Percentiles rank a stretch among this genome's conserved stretches.
phyloP scores from a whole-genome alignment of 2,888 invertebrate genomes.

The Polietes domitor region DNA sequence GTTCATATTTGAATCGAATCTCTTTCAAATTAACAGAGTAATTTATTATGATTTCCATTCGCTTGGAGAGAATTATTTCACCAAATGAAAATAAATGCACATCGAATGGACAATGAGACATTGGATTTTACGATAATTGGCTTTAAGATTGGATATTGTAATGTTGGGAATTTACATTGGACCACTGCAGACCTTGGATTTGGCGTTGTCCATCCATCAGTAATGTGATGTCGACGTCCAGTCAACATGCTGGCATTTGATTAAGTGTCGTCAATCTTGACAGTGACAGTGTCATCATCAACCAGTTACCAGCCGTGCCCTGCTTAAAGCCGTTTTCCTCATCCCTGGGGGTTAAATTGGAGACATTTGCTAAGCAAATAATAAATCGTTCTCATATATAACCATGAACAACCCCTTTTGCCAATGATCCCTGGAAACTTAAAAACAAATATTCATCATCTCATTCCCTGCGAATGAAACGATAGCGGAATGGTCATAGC shows the following conservation, averaged over 20 bases:
- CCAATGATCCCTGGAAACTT: no score
- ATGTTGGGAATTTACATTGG: neutral
- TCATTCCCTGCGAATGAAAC: no score
- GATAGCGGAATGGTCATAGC: no score
- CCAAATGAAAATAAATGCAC: neutral
- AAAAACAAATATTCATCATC: no score
- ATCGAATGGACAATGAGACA: neutral
- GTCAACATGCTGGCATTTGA: neutral
- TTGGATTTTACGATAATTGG: neutral
- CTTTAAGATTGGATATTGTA: neutral
- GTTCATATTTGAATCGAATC: neutral
- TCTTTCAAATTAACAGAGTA: neutral
- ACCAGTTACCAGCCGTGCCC: no score
- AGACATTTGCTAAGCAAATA: no score
- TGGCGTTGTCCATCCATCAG: neutral
- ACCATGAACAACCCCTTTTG: no score
- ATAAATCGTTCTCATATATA: no score
- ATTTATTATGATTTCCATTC: neutral
- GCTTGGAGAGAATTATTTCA: conserved; percentile 5
- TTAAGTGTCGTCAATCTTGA: neutral
- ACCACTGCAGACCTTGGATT: neutral
- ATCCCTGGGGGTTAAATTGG: no score
- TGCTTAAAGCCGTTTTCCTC: no score
- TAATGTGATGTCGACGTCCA: neutral
- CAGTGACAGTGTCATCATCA: no score